Evolutionary conservation across 2,113 vertebrate genomes (phyloP).

Genomic region (Chaetodon trifascialis): DNA sequence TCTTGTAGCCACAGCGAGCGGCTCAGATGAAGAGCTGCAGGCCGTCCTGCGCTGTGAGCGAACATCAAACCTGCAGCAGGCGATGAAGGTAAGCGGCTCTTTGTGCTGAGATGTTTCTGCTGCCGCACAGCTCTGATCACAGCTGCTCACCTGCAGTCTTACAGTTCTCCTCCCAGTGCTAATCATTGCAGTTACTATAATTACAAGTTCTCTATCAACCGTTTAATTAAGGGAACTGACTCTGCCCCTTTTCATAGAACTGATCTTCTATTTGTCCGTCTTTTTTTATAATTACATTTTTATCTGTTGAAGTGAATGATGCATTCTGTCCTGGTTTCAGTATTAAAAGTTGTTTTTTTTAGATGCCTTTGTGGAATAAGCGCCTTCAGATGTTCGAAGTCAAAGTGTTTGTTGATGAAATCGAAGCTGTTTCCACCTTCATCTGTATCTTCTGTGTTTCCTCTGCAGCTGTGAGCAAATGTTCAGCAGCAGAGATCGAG

Average conservation of each 20-base stretch:
- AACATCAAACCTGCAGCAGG: no score
- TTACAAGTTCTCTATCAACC: neutral
- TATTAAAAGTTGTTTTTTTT: no score
- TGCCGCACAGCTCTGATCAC: no score
- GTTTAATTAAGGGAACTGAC: neutral
- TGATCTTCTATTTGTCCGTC: no score
- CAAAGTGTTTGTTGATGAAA: neutral
- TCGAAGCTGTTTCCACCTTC: neutral
- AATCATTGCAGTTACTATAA: neutral
- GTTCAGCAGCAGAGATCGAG: slow-evolving; percentile 93
- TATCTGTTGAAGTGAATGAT: no score
- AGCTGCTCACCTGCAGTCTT: neutral
- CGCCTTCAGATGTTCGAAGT: neutral
- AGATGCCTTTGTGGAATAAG: no score
- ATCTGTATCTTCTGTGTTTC: neutral
- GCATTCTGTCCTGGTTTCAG: no score
- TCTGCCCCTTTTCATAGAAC: no score
- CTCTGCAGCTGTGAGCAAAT: slow-evolving; percentile 78
- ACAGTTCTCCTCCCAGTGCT: neutral
- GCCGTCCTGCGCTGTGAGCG: no score
- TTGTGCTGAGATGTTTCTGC: no score
- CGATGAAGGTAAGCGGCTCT: neutral
- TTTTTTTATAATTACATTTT: no score
- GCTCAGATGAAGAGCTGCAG: neutral
- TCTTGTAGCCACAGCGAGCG: no score